Evolutionary conservation across 2,797 vertebrate species (phyloP), one percentile per base, ranked within the genome.

Genomic region (Potorous gilbertii): DNA sequence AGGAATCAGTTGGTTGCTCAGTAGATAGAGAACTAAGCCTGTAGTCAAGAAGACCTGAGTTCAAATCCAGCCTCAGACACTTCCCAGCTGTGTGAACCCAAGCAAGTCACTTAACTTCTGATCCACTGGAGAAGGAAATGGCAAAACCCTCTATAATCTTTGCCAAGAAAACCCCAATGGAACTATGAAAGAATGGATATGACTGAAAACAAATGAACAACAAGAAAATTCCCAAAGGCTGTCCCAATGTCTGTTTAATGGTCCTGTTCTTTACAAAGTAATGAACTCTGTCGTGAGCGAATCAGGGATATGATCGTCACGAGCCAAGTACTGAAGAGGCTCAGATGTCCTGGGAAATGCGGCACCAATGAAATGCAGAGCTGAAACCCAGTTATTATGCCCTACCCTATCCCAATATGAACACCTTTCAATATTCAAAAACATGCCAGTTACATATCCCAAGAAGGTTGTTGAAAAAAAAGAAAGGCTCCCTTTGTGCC

Each of bases 371-470:
- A 62, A 10, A 54, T 55, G 21, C 62, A 66, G 54, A 91, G 55
- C 9, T 92, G 90, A 94, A 91, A 90, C 55, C 14, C 29, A 87
- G 21, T 21, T 62, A 27, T 90, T 24, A 56, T 95, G 95, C 2
- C 90, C 87, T 54, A 8, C 21, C 90, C 91, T 92, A 12, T 66
- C 92, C 14, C 29, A 40, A 2, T 56, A 57, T 81, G 13, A 59
- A 9, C 21, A 8, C 92, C 93, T 90, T 52, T 18, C 94, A 95
- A 94, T 91, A 94, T 62, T 96, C 81, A 62, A 52, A 91, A 92
- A 95, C 89, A 40, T 54, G n/a, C 2, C 27, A 46, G 40, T 8
- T 24, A 87, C 18, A 87, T 27, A 87, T 50, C 31, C 40, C 40
- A 46, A 87, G 24, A 87, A 87, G 74, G 24, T 87, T 50, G 24